Evolutionary conservation across 2,113 vertebrate species (phyloP).

Genomic region (Stercorarius parasiticus): DNA sequence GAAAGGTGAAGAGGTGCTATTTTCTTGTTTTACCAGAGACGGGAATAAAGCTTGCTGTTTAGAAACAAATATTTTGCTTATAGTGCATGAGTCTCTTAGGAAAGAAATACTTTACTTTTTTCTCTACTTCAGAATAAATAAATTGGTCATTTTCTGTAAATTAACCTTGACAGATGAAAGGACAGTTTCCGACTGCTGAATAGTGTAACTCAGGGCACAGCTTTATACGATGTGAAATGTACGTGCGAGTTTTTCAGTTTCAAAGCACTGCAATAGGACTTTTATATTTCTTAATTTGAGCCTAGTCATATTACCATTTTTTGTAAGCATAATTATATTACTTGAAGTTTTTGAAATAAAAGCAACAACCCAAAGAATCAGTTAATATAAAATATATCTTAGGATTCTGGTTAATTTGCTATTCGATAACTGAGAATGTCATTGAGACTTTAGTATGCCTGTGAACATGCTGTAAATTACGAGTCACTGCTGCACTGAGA

Average conservation of each 20-base stretch:
- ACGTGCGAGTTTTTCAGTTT: background rate
- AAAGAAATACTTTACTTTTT: background rate
- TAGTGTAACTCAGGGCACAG: background rate
- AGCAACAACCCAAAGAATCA: background rate
- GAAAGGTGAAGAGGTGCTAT: conserved; percentile 59
- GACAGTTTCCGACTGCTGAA: background rate
- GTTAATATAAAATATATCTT: background rate
- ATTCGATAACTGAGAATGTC: background rate
- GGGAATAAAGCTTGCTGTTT: conserved; percentile 4
- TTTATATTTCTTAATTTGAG: background rate
- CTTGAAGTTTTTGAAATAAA: background rate
- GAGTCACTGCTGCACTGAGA: background rate
- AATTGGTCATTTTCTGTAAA: background rate
- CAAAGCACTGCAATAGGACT: background rate
- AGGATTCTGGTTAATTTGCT: background rate
- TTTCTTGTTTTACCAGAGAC: conserved; percentile 32
- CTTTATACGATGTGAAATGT: background rate
- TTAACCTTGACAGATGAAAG: conserved; percentile 2
- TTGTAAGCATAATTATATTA: background rate
- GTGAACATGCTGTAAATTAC: background rate
- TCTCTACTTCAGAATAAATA: background rate
- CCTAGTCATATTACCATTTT: background rate
- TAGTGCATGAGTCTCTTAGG: background rate
- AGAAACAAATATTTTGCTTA: conserved; percentile 41
- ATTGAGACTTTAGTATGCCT: background rate